Evolutionary conservation across 2,113 vertebrate species (phyloP), one percentile per base, ranked within the genome.

Genomic region (Hiodon tergisus): DNA sequence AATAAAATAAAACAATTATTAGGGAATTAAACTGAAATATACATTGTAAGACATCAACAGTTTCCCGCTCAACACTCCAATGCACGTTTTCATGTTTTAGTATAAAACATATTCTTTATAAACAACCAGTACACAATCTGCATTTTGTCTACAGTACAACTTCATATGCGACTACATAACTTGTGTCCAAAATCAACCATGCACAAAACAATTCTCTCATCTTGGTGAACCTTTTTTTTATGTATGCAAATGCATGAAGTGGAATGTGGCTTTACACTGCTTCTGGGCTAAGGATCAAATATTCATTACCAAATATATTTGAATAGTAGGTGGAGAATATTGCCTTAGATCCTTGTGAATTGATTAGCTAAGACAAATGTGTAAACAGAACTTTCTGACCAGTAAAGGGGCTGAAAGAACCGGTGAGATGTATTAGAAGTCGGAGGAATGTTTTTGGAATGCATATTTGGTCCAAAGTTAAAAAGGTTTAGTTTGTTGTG

Each of bases 71-170:
- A 81, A 78, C 66, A 85, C 82, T 89, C 78, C 86, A 88, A 80
- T 4, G 84, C 80, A 84, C 87, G 74, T 82, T 82, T 69, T 79
- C 52, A 65, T 74, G 71, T 77, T 83, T 82, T 76, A 86, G 83
- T 81, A 85, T 79, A 75, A 84, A 79, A 81, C 83, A 81, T 74
- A 84, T 81, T 87, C 81, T 59, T 71, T 89, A 89, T 86, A 88
- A 90, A 91, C 85, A 82, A 86, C 86, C 83, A 87, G 81, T 88
- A 91, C 88, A 72, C 85, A 87, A 90, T 85, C 87, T 87, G 83
- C 16, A 86, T 87, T 88, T 54, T 65, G 79, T 83, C 89, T 90
- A 90, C 86, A 88, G 81, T 88, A 90, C 90, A 86, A 62, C 62
- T 76, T 78, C 71, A 85, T 79, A 85, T 85, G 84, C 76, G 81